Evolutionary conservation across 1,140 invertebrate genomes (phyloP).

Genomic region (Steinernema feltiae): DNA sequence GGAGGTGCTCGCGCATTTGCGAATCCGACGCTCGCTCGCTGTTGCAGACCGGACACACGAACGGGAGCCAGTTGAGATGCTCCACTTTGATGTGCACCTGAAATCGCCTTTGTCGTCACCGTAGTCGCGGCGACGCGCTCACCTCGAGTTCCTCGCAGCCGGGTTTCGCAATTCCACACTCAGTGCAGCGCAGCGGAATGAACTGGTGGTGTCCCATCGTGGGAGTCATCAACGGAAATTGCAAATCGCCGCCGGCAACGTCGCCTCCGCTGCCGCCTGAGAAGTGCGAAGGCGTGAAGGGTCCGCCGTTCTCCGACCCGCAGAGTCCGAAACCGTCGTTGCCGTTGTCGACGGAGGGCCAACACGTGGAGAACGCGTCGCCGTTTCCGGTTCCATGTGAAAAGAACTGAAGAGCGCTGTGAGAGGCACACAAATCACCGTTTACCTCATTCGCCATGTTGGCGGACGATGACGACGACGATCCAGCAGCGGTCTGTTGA

Average conservation of each 20-base stretch:
- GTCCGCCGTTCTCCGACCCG: background rate
- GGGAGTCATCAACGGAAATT: background rate
- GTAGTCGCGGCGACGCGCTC: background rate
- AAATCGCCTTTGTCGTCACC: background rate
- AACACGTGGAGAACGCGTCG: background rate
- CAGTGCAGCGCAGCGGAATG: background rate
- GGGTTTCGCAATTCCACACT: background rate
- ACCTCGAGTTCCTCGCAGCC: constrained; percentile 3
- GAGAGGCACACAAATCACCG: background rate
- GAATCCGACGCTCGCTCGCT: background rate
- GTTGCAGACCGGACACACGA: constrained; percentile 6
- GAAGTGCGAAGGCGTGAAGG: background rate
- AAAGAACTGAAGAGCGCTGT: background rate
- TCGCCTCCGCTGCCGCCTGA: background rate
- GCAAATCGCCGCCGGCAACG: background rate
- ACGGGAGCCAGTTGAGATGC: constrained; percentile 17
- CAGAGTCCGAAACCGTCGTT: background rate
- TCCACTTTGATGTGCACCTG: constrained; percentile 15
- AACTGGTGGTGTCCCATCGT: background rate
- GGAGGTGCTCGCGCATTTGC: constrained; percentile 17
- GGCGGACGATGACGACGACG: background rate
- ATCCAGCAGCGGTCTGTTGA: background rate
- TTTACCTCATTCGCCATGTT: background rate
- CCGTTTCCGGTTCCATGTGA: background rate
- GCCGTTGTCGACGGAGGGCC: background rate